Evolutionary conservation across 2,113 vertebrate species (phyloP).

Genomic region (Penelope pileata): DNA sequence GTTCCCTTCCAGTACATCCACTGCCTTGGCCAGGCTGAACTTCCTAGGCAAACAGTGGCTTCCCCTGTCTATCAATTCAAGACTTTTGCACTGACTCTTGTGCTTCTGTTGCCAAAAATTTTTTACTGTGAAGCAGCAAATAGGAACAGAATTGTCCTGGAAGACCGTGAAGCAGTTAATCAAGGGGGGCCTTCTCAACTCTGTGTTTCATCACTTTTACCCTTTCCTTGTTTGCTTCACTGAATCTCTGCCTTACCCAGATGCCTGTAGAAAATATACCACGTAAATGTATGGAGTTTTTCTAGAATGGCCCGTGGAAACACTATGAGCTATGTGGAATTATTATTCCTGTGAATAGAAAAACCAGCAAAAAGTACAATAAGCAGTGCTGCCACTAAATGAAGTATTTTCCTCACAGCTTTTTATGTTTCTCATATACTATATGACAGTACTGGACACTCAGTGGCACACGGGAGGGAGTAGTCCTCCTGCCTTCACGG

Average conservation of each 20-base stretch:
- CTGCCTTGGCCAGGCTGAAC: background rate
- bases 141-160: background rate
- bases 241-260: background rate
- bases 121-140: background rate
- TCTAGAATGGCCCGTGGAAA: background rate
- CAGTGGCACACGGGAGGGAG: background rate
- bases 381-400: background rate
- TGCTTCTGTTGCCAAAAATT: background rate
- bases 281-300: background rate
- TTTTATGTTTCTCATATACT: background rate
- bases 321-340: background rate
- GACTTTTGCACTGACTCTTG: background rate
- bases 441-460: background rate
- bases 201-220: background rate
- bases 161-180: background rate
- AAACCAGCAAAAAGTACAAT: background rate
- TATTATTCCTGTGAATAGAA: background rate
- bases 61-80: background rate
- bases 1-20: background rate
- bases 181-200: background rate
- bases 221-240: background rate
- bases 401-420: background rate
- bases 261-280: background rate
- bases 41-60: background rate
- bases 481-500: background rate